Percentiles rank a stretch among this genome's conserved stretches.
Evolutionary conservation across 2,113 vertebrate species (phyloP).

Genomic region (Anoplopoma fimbria): DNA sequence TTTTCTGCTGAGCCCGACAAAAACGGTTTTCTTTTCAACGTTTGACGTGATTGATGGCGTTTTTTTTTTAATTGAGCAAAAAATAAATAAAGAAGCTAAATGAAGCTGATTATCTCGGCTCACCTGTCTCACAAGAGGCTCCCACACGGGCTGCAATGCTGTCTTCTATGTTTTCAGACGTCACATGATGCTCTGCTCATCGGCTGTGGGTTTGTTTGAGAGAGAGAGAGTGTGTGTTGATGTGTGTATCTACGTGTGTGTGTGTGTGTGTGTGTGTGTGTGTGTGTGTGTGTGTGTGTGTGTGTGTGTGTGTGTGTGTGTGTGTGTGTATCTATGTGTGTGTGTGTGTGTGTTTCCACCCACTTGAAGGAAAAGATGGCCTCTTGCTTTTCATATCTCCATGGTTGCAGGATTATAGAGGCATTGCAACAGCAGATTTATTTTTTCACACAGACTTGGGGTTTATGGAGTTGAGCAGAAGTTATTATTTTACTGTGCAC

Average conservation of each 20-base stretch:
- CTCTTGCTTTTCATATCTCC: slow-evolving; percentile 76
- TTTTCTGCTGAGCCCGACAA: slow-evolving; percentile 19
- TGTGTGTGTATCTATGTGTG: slow-evolving; percentile 4
- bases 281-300: background rate
- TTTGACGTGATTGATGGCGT: slow-evolving; percentile 21
- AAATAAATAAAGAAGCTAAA: slow-evolving; percentile 10
- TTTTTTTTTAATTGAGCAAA: background rate
- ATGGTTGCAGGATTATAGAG: slow-evolving; percentile 77
- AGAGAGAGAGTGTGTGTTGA: too few relatives aligned
- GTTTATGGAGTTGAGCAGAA: too few relatives aligned
- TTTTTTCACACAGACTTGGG: too few relatives aligned
- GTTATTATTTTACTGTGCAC: too few relatives aligned
- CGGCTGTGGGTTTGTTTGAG: slow-evolving; percentile 35
- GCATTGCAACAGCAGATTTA: slow-evolving; percentile 12
- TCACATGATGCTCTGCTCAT: slow-evolving; percentile 66
- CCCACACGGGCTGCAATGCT: slow-evolving; percentile 44
- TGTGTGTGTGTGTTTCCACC: slow-evolving; percentile 53
- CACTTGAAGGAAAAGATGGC: slow-evolving; percentile 63
- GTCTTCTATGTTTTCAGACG: slow-evolving; percentile 59
- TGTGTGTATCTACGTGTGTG: background rate
- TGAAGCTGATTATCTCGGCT: slow-evolving; percentile 18
- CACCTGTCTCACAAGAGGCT: slow-evolving; percentile 39
- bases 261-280: slow-evolving; percentile 40
- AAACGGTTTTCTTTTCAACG: slow-evolving; percentile 19
- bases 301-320: slow-evolving; percentile 43